A percentile compares a stretch with the other conserved stretches of the same genome.
These are phyloP conservation scores for Acleris sparsana DNA, from an alignment of 2,888 invertebrate species.

Conservation along the genomic window DNA sequence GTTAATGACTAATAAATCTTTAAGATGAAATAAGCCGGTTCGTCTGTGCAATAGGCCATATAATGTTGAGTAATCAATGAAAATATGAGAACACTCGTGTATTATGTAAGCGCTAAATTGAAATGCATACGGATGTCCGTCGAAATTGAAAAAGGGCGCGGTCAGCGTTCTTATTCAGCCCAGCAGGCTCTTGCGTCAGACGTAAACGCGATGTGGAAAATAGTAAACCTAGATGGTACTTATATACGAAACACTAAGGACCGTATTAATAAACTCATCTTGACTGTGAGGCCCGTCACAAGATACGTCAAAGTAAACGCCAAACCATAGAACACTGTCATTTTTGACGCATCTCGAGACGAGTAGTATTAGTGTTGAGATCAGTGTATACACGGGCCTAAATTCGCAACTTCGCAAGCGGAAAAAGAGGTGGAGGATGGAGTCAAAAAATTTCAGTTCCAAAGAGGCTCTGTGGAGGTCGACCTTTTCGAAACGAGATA, in stretches of 20 bases:
- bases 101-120: conserved; percentile 48
- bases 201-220: conserved; percentile 8
- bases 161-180: conserved; percentile 41
- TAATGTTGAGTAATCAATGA: conserved; percentile 33
- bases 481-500: conserved; percentile 37
- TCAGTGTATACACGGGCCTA: no score
- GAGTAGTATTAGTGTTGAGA: no score
- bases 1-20: conserved; percentile 17
- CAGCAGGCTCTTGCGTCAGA: conserved; percentile 31
- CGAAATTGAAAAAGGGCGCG: conserved; percentile 47
- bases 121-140: conserved; percentile 50
- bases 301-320: no score
- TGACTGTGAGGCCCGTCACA: no score
- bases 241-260: neutral
- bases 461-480: conserved; percentile 12
- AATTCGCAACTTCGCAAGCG: no score
- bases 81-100: conserved; percentile 28
- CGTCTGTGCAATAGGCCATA: conserved; percentile 34
- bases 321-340: no score
- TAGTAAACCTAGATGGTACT: conserved; percentile 17
- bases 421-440: no score
- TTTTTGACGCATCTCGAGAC: no score
- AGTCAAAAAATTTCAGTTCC: no score
- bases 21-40: conserved; percentile 31
- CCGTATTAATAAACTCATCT: no score